A percentile compares a stretch with the other conserved stretches of the same genome.
These are phyloP conservation scores for Pogona vitticeps DNA, from an alignment of 2,113 vertebrate genomes.

Conservation along the genomic window DNA sequence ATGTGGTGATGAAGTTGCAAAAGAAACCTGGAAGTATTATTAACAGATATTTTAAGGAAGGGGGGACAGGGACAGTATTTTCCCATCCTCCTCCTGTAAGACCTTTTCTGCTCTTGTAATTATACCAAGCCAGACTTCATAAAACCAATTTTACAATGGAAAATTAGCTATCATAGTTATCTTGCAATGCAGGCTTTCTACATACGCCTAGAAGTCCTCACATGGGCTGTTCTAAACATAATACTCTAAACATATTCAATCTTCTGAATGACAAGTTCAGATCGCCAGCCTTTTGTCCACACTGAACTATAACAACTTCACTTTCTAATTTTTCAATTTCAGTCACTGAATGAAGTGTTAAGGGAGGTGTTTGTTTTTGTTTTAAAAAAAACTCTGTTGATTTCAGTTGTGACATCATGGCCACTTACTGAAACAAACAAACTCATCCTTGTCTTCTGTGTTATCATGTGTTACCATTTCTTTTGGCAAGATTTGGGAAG, in stretches of 20 bases:
- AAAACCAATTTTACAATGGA: background rate
- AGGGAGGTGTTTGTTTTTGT: no score
- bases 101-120: constrained; percentile 39
- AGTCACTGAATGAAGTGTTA: background rate
- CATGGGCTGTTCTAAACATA: background rate
- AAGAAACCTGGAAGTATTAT: constrained; percentile 64
- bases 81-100: constrained; percentile 64
- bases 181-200: background rate
- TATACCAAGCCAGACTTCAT: background rate
- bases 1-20: constrained; percentile 49
- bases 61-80: constrained; percentile 63
- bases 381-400: no score
- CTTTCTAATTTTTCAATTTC: background rate
- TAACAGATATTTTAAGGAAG: constrained; percentile 62
- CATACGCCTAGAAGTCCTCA: background rate
- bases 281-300: background rate
- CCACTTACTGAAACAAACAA: background rate
- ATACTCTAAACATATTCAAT: background rate
- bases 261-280: background rate
- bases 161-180: background rate
- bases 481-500: background rate
- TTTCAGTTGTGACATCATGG: background rate
- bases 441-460: background rate
- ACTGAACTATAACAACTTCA: background rate
- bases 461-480: background rate